phyloP scores from a whole-genome alignment of 2,797 vertebrate species.

The Thalassophryne amazonica region DNA sequence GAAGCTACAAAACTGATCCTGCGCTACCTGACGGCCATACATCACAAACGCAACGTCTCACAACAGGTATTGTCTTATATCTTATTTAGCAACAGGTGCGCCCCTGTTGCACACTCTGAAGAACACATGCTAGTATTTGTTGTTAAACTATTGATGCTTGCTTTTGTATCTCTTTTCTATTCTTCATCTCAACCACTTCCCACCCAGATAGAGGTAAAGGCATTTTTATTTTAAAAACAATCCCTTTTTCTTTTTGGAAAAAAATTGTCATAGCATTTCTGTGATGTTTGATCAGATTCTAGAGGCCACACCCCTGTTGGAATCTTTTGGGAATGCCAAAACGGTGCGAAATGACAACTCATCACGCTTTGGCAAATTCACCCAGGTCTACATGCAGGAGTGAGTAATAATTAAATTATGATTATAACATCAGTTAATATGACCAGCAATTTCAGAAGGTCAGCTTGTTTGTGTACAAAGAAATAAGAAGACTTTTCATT shows the following conservation, averaged over 20 bases:
- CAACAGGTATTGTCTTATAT: conserved; percentile 74
- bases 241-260: background rate
- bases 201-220: conserved; percentile 72
- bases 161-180: background rate
- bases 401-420: conserved; percentile 69
- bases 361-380: conserved; percentile 95
- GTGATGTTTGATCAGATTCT: conserved; percentile 81
- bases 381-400: conserved; percentile 93
- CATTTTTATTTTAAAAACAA: background rate
- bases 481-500: too few species aligned
- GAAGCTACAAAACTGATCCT: conserved; percentile 95
- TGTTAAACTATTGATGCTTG: background rate
- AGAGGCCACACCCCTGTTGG: conserved; percentile 92
- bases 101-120: background rate
- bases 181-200: background rate
- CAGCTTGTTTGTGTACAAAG: too few species aligned
- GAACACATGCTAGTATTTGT: background rate
- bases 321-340: conserved; percentile 98
- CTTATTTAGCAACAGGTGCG: conserved; percentile 3
- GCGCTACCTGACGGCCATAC: conserved; percentile 91
- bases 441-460: background rate
- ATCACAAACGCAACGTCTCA: conserved; percentile 85
- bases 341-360: conserved; percentile 97
- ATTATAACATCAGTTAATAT: background rate
- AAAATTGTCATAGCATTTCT: conserved; percentile 9